Evolutionary conservation across 2,888 invertebrate genomes (phyloP).

Genomic region (Pterostichus niger): DNA sequence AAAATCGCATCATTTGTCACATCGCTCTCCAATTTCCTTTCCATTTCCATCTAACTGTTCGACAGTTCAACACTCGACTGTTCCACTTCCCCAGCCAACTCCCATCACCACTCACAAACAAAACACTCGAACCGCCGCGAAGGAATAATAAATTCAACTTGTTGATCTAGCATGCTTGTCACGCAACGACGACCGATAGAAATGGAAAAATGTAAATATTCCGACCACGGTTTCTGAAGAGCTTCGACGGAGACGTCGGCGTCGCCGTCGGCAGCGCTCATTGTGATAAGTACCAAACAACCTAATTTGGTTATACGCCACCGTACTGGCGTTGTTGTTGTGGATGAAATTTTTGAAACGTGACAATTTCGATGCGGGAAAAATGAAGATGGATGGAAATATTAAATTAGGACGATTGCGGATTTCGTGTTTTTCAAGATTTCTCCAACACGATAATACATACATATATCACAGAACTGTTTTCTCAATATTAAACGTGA

Average conservation of each 20-base stretch:
- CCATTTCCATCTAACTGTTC: neutral
- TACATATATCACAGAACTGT: too few species aligned
- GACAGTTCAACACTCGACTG: neutral
- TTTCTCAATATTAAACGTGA: too few species aligned
- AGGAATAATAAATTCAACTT: slow-evolving; percentile 59
- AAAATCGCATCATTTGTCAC: slow-evolving; percentile 2
- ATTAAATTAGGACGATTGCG: slow-evolving; percentile 9
- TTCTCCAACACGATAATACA: neutral
- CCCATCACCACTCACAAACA: slow-evolving; percentile 2
- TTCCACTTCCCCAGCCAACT: slow-evolving; percentile 5
- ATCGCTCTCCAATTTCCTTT: neutral
- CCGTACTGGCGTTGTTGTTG: slow-evolving; percentile 39
- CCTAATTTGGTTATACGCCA: slow-evolving; percentile 59
- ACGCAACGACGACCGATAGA: slow-evolving; percentile 23
- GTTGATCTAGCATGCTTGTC: slow-evolving; percentile 56
- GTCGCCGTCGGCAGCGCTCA: slow-evolving; percentile 28
- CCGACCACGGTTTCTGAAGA: slow-evolving; percentile 57
- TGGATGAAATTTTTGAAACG: slow-evolving; percentile 42
- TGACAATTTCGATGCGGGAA: slow-evolving; percentile 26
- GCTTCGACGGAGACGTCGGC: slow-evolving; percentile 3
- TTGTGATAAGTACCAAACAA: slow-evolving; percentile 66
- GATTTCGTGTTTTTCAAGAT: neutral
- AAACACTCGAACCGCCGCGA: slow-evolving; percentile 11
- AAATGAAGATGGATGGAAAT: slow-evolving; percentile 26
- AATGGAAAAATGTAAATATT: slow-evolving; percentile 65